Conservation (phyloP, 2,888 invertebrate species). For the Trissolcus brochymenae region DNA sequence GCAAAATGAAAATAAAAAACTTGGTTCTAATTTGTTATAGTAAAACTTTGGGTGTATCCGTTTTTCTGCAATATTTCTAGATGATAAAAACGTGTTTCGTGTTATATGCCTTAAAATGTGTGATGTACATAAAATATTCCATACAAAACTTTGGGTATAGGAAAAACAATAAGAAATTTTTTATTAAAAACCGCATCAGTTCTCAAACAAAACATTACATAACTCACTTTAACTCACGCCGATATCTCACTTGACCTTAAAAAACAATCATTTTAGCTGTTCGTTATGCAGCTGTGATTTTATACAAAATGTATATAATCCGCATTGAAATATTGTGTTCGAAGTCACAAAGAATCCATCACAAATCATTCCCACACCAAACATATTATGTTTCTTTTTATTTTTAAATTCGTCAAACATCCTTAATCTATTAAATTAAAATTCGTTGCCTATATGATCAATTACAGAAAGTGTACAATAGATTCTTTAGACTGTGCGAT, state of each 20-base stretch:
- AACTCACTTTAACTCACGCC: constrained; percentile 42
- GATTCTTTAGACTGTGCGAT: too few relatives aligned
- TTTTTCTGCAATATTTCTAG: not conserved
- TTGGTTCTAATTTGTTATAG: too few relatives aligned
- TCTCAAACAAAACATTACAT: constrained; percentile 42
- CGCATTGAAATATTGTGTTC: constrained; percentile 1
- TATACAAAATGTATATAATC: constrained; percentile 29
- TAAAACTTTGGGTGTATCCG: not conserved
- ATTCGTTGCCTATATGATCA: too few relatives aligned
- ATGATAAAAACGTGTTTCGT: not conserved
- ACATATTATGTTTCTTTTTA: not conserved
- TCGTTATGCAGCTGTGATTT: constrained; percentile 31
- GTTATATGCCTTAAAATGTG: not conserved
- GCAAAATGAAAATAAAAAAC: too few relatives aligned
- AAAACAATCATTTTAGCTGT: constrained; percentile 38
- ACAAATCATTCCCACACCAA: constrained; percentile 7
- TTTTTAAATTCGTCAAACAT: too few relatives aligned
- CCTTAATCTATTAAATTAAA: too few relatives aligned
- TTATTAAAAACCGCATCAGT: constrained; percentile 54
- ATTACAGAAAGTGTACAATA: too few relatives aligned
- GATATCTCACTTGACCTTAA: constrained; percentile 5
- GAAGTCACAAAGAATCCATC: too few relatives aligned
- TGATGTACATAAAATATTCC: not conserved
- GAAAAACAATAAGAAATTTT: not conserved
- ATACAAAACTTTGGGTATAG: not conserved